Conservation (phyloP, 2,888 invertebrate genomes). For the Tribolium freemani region DNA sequence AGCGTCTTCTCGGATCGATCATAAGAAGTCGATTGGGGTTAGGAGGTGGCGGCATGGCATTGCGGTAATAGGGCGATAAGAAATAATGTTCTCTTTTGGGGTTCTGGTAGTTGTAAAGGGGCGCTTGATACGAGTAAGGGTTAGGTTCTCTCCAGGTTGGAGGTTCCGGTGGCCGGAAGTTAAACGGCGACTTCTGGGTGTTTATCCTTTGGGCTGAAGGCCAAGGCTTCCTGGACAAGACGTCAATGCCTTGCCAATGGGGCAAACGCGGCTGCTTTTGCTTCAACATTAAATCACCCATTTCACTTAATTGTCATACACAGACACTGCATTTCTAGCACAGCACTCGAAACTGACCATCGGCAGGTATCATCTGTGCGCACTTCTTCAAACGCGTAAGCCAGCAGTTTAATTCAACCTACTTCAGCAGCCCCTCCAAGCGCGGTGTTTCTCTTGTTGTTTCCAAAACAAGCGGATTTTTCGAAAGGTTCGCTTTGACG, state of each 20-base stretch:
- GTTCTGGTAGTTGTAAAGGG: slow-evolving; percentile 69
- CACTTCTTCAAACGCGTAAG: slow-evolving; percentile 40
- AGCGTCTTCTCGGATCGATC: slow-evolving; percentile 61
- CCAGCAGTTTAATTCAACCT: slow-evolving; percentile 49
- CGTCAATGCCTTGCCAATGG: slow-evolving; percentile 66
- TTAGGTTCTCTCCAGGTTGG: slow-evolving; percentile 63
- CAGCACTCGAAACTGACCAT: slow-evolving; percentile 41
- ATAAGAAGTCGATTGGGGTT: slow-evolving; percentile 62
- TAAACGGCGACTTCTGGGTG: slow-evolving; percentile 67
- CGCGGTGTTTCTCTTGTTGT: slow-evolving; percentile 32
- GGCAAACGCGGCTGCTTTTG: slow-evolving; percentile 72
- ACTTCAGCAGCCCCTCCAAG: slow-evolving; percentile 51
- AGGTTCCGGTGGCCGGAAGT: slow-evolving; percentile 60
- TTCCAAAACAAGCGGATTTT: slow-evolving; percentile 5
- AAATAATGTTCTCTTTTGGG: slow-evolving; percentile 74
- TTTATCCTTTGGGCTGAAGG: slow-evolving; percentile 55
- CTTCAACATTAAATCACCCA: slow-evolving; percentile 77
- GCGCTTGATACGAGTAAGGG: slow-evolving; percentile 70
- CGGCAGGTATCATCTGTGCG: slow-evolving; percentile 35
- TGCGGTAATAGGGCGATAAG: slow-evolving; percentile 78
- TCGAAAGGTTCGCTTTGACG: slow-evolving; percentile 14
- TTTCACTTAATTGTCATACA: slow-evolving; percentile 49
- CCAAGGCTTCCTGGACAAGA: slow-evolving; percentile 73
- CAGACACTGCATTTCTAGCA: slow-evolving; percentile 25
- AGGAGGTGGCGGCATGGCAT: slow-evolving; percentile 76